Evolutionary conservation across 2,797 vertebrate genomes (phyloP).

Genomic region (Peromyscus attwateri): DNA sequence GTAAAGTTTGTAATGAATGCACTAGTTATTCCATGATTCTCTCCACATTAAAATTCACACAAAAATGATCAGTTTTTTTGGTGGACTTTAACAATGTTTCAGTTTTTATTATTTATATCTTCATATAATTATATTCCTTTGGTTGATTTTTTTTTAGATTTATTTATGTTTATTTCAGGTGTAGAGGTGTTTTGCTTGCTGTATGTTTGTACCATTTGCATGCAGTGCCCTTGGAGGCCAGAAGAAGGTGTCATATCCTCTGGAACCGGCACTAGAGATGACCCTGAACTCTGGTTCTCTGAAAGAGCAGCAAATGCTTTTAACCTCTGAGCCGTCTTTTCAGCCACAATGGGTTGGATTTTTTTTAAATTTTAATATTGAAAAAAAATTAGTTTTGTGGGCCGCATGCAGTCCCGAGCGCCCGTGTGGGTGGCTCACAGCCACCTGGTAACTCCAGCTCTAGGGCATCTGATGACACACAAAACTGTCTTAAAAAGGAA

Average conservation of each 20-base stretch:
- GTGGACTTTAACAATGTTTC: slow-evolving; percentile 28
- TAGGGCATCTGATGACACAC: too few species aligned
- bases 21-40: slow-evolving; percentile 25
- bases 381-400: not conserved
- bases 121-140: not conserved
- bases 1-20: slow-evolving; percentile 30
- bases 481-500: not conserved
- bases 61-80: not conserved
- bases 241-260: not conserved
- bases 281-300: not conserved
- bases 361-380: not conserved
- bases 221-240: not conserved
- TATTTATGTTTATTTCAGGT: not conserved
- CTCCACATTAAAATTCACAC: slow-evolving; percentile 22
- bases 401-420: too few species aligned
- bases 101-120: slow-evolving; percentile 17
- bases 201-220: not conserved
- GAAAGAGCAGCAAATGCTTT: not conserved
- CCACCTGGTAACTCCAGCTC: not conserved
- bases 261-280: not conserved
- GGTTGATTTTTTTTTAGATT: not conserved
- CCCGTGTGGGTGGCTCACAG: not conserved
- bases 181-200: not conserved
- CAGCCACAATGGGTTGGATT: not conserved
- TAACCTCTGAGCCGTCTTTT: not conserved